Conservation (phyloP, 2,113 vertebrate genomes). For the Siniperca knerii region DNA sequence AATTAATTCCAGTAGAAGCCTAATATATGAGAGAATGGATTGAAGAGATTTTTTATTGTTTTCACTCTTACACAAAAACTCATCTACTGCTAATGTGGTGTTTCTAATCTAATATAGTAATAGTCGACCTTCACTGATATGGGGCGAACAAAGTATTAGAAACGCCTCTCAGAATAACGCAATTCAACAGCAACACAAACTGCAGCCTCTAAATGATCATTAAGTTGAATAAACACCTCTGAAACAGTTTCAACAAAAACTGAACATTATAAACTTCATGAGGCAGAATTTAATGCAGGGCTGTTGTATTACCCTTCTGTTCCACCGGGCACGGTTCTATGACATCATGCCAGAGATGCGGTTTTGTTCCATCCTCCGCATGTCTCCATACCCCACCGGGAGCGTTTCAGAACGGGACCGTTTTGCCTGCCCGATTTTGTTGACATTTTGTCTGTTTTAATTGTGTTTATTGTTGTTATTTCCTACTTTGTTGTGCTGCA, state of each 20-base stretch:
- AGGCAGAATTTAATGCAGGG: background rate
- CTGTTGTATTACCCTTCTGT: background rate
- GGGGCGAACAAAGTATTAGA: background rate
- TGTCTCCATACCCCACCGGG: too few species aligned
- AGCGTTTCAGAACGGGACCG: too few species aligned
- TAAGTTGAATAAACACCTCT: background rate
- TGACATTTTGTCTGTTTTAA: too few species aligned
- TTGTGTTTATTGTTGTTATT: too few species aligned
- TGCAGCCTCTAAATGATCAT: background rate
- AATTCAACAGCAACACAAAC: slow-evolving; percentile 9
- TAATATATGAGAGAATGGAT: background rate
- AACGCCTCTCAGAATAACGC: background rate
- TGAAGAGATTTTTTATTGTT: background rate
- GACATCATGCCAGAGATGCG: too few species aligned
- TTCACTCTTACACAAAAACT: background rate
- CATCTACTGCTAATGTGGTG: background rate
- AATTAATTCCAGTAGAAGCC: background rate
- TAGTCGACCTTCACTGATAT: background rate
- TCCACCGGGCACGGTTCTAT: too few species aligned
- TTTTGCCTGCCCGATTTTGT: too few species aligned
- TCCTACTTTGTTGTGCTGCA: too few species aligned
- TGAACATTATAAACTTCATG: background rate
- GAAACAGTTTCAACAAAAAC: background rate
- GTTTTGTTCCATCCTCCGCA: too few species aligned
- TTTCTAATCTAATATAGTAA: background rate